These are phyloP conservation scores for Sciurus carolinensis DNA, from an alignment of 2,797 vertebrate species.

Conservation along the genomic window DNA sequence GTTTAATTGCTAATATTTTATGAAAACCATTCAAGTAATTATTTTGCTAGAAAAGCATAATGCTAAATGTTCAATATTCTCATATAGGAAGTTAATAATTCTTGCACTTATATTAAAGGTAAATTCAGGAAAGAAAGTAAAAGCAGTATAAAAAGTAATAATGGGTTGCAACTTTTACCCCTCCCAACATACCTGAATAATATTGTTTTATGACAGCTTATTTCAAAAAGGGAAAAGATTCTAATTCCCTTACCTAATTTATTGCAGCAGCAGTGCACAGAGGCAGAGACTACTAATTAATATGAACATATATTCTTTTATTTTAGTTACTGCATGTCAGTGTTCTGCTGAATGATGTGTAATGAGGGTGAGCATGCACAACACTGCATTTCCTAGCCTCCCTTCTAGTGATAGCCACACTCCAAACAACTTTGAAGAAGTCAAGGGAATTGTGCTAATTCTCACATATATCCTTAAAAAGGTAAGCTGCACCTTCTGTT, in stretches of 20 bases:
- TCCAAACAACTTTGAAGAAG: neutral
- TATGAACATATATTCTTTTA: neutral
- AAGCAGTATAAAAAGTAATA: neutral
- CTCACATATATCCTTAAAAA: neutral
- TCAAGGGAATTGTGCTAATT: neutral
- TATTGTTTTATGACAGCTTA: neutral
- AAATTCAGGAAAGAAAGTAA: neutral
- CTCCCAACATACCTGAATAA: neutral
- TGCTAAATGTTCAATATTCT: neutral
- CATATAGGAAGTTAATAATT: neutral
- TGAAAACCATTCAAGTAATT: neutral
- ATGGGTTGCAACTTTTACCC: neutral
- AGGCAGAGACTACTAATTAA: neutral
- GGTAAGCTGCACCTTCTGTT: neutral
- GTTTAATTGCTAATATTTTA: neutral
- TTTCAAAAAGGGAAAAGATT: neutral
- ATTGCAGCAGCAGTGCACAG: neutral
- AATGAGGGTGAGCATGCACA: neutral
- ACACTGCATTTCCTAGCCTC: neutral
- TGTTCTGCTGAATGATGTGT: neutral
- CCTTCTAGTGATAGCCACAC: neutral
- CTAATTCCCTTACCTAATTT: neutral
- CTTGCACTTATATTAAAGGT: neutral
- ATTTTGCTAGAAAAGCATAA: slow-evolving; percentile 15
- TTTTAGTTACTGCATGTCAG: neutral